Base-by-base conservation (phyloP, 2,113 vertebrate species). In the Pampusana beccarii region DNA sequence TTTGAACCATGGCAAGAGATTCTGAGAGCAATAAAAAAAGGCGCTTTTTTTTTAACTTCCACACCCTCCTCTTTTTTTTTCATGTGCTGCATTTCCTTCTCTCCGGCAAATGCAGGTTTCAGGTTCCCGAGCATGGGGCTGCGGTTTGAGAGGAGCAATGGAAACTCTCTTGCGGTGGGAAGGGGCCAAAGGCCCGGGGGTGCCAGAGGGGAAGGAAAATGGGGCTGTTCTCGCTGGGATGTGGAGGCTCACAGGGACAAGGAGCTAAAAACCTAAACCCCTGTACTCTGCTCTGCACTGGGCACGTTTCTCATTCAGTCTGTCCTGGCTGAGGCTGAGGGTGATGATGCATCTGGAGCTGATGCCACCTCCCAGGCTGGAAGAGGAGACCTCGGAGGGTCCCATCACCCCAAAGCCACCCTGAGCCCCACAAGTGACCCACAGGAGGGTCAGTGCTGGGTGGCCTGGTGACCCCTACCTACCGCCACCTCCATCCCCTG, bases 231-330 rank as follows among this genome's bases (percentile, higher is more conserved):
- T 72, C 23, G 2, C 51, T 36, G 72, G 40, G 64, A 5, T 56
- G 21, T 33, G 80, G 11, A 46, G 54, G 54, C 78, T 93, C 17
- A 28, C 2, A 40, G 72, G 66, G 75, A 4, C 34, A 11, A 33
- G 31, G 77, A 50, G 23, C 64, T 67, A 11, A 38, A 86, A 21
- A 0, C 46, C n/a, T n/a, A n/a, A n/a, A n/a, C n/a, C n/a, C 44
- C 73, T 33, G 42, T 0, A 0, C 84, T 71, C 64, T 78, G 72
- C 60, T 70, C 26, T 0, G 0, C 40, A 0, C 46, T 0, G 0
- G 19, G 11, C 54, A 46, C 0, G 0, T 9, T 58, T 54, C n/a
- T 10, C 25, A 13, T 36, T 38, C 67, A 28, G 33, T 38, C 54
- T 11, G 3, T 65, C 58, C 64, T 34, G 31, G 1, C 60, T 58